Evolutionary conservation across 1,140 invertebrate species (phyloP).

Genomic region (Zaprionus nigranus): DNA sequence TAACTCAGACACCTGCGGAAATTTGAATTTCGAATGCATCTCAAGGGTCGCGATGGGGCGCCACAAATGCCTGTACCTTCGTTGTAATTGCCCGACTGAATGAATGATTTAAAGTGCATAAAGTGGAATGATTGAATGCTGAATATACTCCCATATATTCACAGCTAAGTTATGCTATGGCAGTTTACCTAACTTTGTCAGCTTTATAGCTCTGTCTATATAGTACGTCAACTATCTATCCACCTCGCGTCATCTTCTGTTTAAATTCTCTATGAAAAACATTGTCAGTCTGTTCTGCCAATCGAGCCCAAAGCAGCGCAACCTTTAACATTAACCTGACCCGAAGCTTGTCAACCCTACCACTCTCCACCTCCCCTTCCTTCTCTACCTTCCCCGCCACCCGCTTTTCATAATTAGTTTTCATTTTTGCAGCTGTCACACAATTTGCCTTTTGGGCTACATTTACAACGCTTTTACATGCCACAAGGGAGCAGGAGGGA

Average conservation of each 20-base stretch:
- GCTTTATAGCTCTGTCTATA: too few species aligned
- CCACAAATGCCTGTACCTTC: not conserved
- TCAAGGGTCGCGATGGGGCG: slow-evolving; percentile 3
- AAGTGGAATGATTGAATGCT: not conserved
- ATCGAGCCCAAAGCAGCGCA: slow-evolving; percentile 24
- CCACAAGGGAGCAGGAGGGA: not conserved
- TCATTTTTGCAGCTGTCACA: slow-evolving; percentile 59
- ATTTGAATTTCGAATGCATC: slow-evolving; percentile 38
- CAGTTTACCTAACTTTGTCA: not conserved
- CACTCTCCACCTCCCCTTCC: not conserved
- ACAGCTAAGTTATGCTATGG: not conserved
- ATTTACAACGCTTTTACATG: slow-evolving; percentile 70
- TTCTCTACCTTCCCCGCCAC: not conserved
- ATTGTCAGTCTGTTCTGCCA: slow-evolving; percentile 50
- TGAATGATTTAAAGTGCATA: not conserved
- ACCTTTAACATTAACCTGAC: slow-evolving; percentile 60
- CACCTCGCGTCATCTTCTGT: too few species aligned
- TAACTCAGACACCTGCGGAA: slow-evolving; percentile 35
- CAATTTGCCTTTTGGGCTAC: slow-evolving; percentile 73
- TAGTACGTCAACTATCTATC: too few species aligned
- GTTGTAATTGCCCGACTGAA: slow-evolving; percentile 1
- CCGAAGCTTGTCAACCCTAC: slow-evolving; percentile 11
- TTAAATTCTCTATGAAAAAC: slow-evolving; percentile 33
- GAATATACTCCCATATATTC: not conserved
- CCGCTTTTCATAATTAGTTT: slow-evolving; percentile 67